A percentile compares a stretch with the other conserved stretches of the same genome.
These are phyloP conservation scores for Catharus ustulatus DNA, from an alignment of 2,797 vertebrate species.

Conservation along the genomic window DNA sequence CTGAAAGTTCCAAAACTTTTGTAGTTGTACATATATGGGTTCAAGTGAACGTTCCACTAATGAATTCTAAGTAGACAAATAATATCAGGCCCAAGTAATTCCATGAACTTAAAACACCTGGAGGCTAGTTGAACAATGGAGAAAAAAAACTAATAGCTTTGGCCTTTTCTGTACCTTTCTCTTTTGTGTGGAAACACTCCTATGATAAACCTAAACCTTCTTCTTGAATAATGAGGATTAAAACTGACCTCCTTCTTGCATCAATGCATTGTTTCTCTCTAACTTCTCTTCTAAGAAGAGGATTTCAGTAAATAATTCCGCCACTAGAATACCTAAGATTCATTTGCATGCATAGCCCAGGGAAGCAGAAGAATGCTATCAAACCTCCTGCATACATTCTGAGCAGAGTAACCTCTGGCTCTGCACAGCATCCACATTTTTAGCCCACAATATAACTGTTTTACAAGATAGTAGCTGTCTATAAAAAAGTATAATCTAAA, in stretches of 20 bases:
- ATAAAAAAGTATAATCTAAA: neutral
- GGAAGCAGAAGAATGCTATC: slow-evolving; percentile 4
- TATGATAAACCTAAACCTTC: neutral
- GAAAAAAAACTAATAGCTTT: neutral
- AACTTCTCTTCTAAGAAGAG: neutral
- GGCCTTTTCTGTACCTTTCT: neutral
- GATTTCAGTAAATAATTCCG: neutral
- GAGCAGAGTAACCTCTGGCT: neutral
- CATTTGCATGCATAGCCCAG: neutral
- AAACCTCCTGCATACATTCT: neutral
- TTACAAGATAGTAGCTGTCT: neutral
- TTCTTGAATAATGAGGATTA: neutral
- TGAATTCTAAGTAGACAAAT: neutral
- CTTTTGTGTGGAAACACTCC: neutral
- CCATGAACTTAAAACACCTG: neutral
- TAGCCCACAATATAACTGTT: neutral
- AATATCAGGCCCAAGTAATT: neutral
- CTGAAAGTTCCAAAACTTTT: neutral
- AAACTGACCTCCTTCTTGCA: neutral
- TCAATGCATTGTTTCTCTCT: slow-evolving; percentile 6
- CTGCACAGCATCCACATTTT: neutral
- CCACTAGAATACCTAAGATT: neutral
- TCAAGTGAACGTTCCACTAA: neutral
- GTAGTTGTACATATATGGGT: neutral
- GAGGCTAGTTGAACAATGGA: neutral